These are phyloP conservation scores for Gracilinanus agilis DNA, from an alignment of 2,113 vertebrate genomes.

Conservation along the genomic window DNA sequence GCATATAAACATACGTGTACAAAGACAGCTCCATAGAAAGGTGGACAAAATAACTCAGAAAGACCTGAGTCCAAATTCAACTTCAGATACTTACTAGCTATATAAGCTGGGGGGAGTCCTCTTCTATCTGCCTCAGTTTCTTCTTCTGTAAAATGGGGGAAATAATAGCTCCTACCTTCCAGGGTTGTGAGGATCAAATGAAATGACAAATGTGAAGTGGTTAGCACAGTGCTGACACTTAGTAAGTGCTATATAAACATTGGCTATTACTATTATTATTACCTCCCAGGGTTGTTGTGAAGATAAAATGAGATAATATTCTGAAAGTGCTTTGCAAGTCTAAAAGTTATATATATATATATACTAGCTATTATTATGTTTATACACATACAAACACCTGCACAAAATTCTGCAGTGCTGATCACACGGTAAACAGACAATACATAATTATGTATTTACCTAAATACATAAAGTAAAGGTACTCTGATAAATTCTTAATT, in stretches of 20 bases:
- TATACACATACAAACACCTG: not conserved
- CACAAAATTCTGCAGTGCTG: not conserved
- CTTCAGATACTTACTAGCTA: no score
- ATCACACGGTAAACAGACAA: not conserved
- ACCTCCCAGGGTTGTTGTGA: not conserved
- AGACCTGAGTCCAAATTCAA: no score
- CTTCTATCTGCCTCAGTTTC: not conserved
- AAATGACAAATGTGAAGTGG: not conserved
- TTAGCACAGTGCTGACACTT: not conserved
- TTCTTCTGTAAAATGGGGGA: no score
- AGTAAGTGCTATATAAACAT: not conserved
- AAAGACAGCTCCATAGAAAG: not conserved
- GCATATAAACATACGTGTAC: not conserved
- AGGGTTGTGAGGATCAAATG: no score
- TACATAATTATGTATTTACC: not conserved
- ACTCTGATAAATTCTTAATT: not conserved
- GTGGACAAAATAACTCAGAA: no score
- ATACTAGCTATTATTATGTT: not conserved
- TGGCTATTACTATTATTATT: not conserved
- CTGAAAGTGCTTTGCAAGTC: not conserved
- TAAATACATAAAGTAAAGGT: not conserved
- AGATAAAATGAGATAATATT: not conserved
- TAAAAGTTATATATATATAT: not conserved
- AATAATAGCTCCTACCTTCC: no score
- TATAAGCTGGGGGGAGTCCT: no score